These are phyloP conservation scores for Smutsia temminckii DNA, from an alignment of 2,797 vertebrate species.

Conservation along the genomic window DNA sequence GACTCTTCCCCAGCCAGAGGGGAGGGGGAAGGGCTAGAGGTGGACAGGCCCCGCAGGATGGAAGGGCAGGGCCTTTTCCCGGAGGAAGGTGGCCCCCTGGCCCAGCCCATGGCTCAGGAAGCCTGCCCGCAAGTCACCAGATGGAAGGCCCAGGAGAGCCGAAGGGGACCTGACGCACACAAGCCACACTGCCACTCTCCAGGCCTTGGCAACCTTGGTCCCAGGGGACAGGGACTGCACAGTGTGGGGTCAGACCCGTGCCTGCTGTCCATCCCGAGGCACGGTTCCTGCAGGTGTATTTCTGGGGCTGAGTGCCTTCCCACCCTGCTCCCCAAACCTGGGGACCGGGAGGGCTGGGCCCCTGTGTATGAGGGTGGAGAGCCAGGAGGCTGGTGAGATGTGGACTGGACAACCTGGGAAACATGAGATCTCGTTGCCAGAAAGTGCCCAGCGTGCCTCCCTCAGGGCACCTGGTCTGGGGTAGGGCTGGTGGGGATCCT, in stretches of 20 bases:
- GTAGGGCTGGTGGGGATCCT: background rate
- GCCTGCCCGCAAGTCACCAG: fast-evolving
- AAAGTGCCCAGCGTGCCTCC: too few species aligned
- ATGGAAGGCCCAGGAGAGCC: background rate
- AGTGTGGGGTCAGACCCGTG: background rate
- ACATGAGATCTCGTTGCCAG: background rate
- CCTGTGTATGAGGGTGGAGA: background rate
- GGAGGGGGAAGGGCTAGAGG: background rate
- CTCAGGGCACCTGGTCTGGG: fast-evolving
- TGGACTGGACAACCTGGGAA: background rate
- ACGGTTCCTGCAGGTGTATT: fast-evolving
- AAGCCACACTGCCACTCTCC: too few species aligned
- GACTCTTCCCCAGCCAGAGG: background rate
- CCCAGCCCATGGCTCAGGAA: fast-evolving
- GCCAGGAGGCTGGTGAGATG: fast-evolving
- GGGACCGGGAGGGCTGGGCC: fast-evolving
- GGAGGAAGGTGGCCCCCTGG: background rate
- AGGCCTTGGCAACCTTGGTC: background rate
- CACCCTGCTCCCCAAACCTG: too few species aligned
- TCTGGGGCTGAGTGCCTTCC: background rate
- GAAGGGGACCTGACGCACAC: background rate
- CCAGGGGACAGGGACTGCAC: fast-evolving
- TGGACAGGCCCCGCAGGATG: fast-evolving
- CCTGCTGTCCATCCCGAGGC: fast-evolving
- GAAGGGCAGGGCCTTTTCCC: too few species aligned